Evolutionary conservation across 2,888 invertebrate species (phyloP).

Genomic region (Drosophila melanocephala): DNA sequence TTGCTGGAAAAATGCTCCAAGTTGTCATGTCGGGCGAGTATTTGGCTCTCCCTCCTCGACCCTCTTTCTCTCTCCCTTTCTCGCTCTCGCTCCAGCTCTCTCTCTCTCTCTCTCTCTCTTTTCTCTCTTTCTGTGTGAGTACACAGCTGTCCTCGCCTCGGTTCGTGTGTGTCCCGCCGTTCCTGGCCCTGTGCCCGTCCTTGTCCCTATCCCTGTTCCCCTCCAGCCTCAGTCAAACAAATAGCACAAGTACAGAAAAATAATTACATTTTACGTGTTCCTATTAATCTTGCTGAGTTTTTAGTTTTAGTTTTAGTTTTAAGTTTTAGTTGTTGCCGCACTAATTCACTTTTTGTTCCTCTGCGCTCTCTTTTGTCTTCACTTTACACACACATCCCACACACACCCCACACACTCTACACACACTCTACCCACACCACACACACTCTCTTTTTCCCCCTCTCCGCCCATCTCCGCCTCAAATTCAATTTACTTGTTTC

Average conservation of each 20-base stretch:
- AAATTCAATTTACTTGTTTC: slow-evolving; percentile 71
- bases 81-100: not conserved
- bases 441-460: not conserved
- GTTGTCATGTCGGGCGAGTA: slow-evolving; percentile 69
- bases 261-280: slow-evolving; percentile 82
- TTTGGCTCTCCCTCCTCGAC: slow-evolving; percentile 25
- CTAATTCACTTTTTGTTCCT: slow-evolving; percentile 72
- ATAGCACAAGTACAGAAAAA: slow-evolving; percentile 79
- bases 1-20: slow-evolving; percentile 69
- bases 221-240: slow-evolving; percentile 47
- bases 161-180: not conserved
- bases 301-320: slow-evolving; percentile 76
- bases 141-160: slow-evolving; percentile 28
- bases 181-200: slow-evolving; percentile 7
- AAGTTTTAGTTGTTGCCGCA: slow-evolving; percentile 70
- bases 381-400: not conserved
- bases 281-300: slow-evolving; percentile 81
- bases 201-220: not conserved
- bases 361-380: slow-evolving; percentile 10
- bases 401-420: not conserved
- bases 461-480: slow-evolving; percentile 7
- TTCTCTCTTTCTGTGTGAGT: slow-evolving; percentile 21
- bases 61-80: slow-evolving; percentile 11
- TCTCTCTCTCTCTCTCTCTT: slow-evolving; percentile 4
- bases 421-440: not conserved